Evolutionary conservation across 2,888 invertebrate genomes (phyloP).

Genomic region (Uloborus plumipes): DNA sequence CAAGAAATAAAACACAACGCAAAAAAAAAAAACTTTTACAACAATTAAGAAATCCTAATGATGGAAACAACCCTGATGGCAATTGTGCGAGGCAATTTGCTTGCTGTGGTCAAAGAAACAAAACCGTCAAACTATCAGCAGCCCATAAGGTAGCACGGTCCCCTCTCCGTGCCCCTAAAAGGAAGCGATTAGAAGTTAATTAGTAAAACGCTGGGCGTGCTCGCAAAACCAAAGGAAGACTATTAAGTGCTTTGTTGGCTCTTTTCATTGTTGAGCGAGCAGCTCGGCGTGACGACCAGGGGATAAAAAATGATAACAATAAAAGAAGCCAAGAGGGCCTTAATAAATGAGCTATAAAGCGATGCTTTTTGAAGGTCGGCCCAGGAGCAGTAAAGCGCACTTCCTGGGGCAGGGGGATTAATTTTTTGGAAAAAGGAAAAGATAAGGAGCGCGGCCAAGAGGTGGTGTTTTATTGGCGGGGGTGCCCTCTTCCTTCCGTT

Average conservation of each 20-base stretch:
- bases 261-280: constrained; percentile 54
- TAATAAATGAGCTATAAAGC: constrained; percentile 30
- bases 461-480: too few species aligned
- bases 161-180: constrained; percentile 14
- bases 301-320: constrained; percentile 17
- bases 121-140: too few species aligned
- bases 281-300: constrained; percentile 48
- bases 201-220: constrained; percentile 63
- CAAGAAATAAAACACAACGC: too few species aligned
- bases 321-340: too few species aligned
- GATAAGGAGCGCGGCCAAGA: not conserved
- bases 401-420: constrained; percentile 40
- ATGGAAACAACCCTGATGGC: too few species aligned
- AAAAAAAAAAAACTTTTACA: too few species aligned
- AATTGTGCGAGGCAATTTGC: too few species aligned
- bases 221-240: constrained; percentile 11
- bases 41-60: too few species aligned
- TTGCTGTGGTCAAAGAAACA: too few species aligned
- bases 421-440: constrained; percentile 13
- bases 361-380: constrained; percentile 49
- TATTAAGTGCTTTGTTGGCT: constrained; percentile 60
- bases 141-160: too few species aligned
- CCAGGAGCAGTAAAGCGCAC: constrained; percentile 55
- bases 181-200: constrained; percentile 62
- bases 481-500: too few species aligned